Evolutionary conservation across 2,113 vertebrate species (phyloP).

Genomic region (Noturus placidus): DNA sequence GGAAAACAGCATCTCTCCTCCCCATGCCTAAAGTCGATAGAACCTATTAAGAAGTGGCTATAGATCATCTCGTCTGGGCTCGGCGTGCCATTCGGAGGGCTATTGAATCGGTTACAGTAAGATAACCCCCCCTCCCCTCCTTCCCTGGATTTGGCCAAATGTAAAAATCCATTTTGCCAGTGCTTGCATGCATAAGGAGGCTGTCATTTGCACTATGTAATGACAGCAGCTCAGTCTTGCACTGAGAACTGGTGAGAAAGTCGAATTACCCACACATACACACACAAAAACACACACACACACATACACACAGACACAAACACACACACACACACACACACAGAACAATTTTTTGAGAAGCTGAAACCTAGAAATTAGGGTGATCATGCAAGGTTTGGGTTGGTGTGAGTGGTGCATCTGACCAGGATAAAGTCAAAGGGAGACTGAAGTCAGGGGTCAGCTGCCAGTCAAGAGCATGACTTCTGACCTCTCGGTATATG

Average conservation of each 20-base stretch:
- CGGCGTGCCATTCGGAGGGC: slow-evolving; percentile 71
- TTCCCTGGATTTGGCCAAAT: slow-evolving; percentile 72
- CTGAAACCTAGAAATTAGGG: slow-evolving; percentile 67
- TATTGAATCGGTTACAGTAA: slow-evolving; percentile 83
- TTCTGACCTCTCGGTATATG: slow-evolving; percentile 55
- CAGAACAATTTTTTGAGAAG: slow-evolving; percentile 39
- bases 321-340: neutral
- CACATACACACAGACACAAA: no score
- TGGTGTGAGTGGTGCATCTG: slow-evolving; percentile 61
- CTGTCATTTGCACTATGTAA: slow-evolving; percentile 69
- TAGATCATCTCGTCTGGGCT: slow-evolving; percentile 75
- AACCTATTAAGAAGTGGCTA: slow-evolving; percentile 75
- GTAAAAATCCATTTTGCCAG: slow-evolving; percentile 73
- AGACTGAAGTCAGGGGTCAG: slow-evolving; percentile 64
- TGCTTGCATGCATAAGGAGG: slow-evolving; percentile 74
- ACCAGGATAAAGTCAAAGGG: slow-evolving; percentile 47
- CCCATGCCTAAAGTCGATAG: slow-evolving; percentile 67
- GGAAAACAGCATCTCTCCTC: slow-evolving; percentile 32
- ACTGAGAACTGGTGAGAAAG: slow-evolving; percentile 51
- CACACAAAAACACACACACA: neutral
- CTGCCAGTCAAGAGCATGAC: slow-evolving; percentile 71
- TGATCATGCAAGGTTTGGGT: slow-evolving; percentile 57
- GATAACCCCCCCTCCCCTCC: slow-evolving; percentile 64
- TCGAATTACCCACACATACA: neutral
- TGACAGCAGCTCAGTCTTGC: slow-evolving; percentile 69